Evolutionary conservation across 1,140 invertebrate genomes (phyloP).

Genomic region (Tribolium madens): DNA sequence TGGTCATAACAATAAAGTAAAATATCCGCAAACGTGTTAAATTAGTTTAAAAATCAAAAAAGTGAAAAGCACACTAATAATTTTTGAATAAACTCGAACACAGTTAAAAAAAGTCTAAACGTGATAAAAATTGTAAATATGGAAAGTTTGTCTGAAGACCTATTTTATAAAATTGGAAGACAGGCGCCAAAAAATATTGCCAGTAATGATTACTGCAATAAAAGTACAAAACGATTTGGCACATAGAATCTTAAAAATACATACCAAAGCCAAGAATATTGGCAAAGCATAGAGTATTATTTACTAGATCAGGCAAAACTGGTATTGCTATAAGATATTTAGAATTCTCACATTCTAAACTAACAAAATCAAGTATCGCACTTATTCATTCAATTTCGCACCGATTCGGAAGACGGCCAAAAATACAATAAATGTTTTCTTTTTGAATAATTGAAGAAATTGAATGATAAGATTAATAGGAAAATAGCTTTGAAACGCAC

Average conservation of each 20-base stretch:
- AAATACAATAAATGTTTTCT: constrained; percentile 4
- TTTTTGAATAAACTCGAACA: constrained; percentile 12
- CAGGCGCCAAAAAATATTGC: constrained; percentile 46
- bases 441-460: constrained; percentile 1
- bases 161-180: constrained; percentile 48
- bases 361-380: constrained; percentile 29
- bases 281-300: constrained; percentile 47
- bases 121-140: constrained; percentile 7
- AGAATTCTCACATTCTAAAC: constrained; percentile 44
- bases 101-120: not conserved
- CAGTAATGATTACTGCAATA: constrained; percentile 39
- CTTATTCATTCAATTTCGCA: constrained; percentile 30
- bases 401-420: constrained; percentile 38
- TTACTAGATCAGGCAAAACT: constrained; percentile 47
- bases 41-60: not conserved
- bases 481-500: constrained; percentile 38
- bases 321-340: constrained; percentile 48
- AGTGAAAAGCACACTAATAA: constrained; percentile 25
- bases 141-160: constrained; percentile 20
- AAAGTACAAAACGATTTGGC: constrained; percentile 46
- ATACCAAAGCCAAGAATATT: constrained; percentile 46
- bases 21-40: constrained; percentile 4
- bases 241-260: constrained; percentile 44
- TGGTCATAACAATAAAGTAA: constrained; percentile 25
- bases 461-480: constrained; percentile 35